Evolutionary conservation across 2,888 invertebrate genomes (phyloP).

Genomic region (Ommatoiulus sabulosus): DNA sequence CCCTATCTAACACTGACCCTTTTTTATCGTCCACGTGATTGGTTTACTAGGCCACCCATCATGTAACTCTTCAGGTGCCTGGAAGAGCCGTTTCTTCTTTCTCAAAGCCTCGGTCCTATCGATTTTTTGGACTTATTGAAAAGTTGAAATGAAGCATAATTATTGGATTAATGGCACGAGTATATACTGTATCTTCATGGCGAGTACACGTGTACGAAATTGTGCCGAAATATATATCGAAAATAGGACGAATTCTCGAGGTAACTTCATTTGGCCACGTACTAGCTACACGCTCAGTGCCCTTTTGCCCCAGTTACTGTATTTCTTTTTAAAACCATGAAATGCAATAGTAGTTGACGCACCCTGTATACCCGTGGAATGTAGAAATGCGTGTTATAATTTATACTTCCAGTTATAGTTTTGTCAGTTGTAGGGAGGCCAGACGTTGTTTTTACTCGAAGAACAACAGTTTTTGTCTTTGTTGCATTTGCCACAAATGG

Average conservation of each 20-base stretch:
- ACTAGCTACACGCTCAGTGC: too few species aligned
- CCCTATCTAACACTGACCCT: conserved; percentile 36
- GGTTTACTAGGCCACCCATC: conserved; percentile 36
- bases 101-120: not conserved
- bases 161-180: conserved; percentile 7
- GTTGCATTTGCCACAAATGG: too few species aligned
- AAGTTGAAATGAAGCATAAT: not conserved
- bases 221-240: not conserved
- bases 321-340: too few species aligned
- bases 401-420: too few species aligned
- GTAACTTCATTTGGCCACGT: not conserved
- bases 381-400: too few species aligned
- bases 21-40: conserved; percentile 34
- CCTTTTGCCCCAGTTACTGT: too few species aligned
- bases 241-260: too few species aligned
- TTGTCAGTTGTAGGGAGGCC: too few species aligned
- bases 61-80: conserved; percentile 31
- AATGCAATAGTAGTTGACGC: too few species aligned
- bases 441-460: too few species aligned
- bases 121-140: conserved; percentile 3
- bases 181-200: not conserved
- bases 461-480: too few species aligned
- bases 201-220: not conserved
- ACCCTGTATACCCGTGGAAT: too few species aligned
- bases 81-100: not conserved